phyloP scores from a whole-genome alignment of 2,888 invertebrate genomes.

The Epinotia nisella region DNA sequence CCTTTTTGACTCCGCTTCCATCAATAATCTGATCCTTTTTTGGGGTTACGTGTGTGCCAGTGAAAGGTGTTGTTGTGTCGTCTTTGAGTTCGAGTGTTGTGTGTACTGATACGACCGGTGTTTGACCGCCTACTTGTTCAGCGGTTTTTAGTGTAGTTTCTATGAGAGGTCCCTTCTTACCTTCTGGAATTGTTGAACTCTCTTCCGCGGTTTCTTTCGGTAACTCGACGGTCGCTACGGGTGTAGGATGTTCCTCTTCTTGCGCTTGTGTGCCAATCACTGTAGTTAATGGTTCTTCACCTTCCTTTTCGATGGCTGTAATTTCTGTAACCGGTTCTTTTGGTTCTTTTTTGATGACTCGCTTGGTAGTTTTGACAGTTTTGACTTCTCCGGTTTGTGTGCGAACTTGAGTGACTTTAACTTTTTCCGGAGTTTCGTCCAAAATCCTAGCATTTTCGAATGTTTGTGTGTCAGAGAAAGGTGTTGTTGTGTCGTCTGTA shows the following conservation, averaged over 20 bases:
- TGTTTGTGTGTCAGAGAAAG: slow-evolving; percentile 47
- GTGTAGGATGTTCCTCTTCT: slow-evolving; percentile 54
- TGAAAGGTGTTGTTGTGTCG: slow-evolving; percentile 48
- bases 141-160: slow-evolving; percentile 74
- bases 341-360: slow-evolving; percentile 72
- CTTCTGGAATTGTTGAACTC: neutral
- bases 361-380: slow-evolving; percentile 69
- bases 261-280: slow-evolving; percentile 52
- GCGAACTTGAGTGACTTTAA: slow-evolving; percentile 62
- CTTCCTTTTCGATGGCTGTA: slow-evolving; percentile 71
- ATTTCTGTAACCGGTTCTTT: slow-evolving; percentile 77
- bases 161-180: slow-evolving; percentile 49
- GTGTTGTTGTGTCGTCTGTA: slow-evolving; percentile 57
- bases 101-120: slow-evolving; percentile 45
- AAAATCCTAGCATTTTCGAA: slow-evolving; percentile 9
- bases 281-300: slow-evolving; percentile 62
- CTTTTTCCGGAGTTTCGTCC: slow-evolving; percentile 19
- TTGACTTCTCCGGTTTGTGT: slow-evolving; percentile 63
- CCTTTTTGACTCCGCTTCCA: slow-evolving; percentile 57
- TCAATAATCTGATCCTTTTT: slow-evolving; percentile 65
- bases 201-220: neutral
- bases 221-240: slow-evolving; percentile 45
- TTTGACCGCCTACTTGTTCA: slow-evolving; percentile 67
- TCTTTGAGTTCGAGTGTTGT: slow-evolving; percentile 55
- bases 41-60: slow-evolving; percentile 31